These are phyloP conservation scores for Thaumetopoea pityocampa DNA, from an alignment of 1,140 invertebrate species.

Conservation along the genomic window DNA sequence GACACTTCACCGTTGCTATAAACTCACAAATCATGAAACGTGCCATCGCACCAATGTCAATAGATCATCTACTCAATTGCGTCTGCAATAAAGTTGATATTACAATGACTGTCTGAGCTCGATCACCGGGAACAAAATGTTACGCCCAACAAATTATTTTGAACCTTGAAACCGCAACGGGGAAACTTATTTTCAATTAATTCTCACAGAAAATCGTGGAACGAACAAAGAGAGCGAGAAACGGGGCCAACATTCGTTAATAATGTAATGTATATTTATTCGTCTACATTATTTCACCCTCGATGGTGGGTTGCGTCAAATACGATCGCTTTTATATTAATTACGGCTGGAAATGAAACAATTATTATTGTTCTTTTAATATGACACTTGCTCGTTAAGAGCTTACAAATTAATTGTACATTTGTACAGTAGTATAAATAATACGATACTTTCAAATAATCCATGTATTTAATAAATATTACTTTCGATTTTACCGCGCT, in stretches of 20 bases:
- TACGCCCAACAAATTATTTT: constrained; percentile 52
- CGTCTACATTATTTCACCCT: constrained; percentile 66
- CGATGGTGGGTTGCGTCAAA: constrained; percentile 52
- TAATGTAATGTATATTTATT: constrained; percentile 76
- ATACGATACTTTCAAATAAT: constrained; percentile 1
- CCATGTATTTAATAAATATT: too few species aligned
- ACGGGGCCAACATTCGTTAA: constrained; percentile 74
- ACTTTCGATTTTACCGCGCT: too few species aligned
- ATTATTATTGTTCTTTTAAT: constrained; percentile 19
- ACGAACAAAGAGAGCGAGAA: constrained; percentile 74
- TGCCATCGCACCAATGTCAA: constrained; percentile 32
- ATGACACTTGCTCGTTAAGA: constrained; percentile 17
- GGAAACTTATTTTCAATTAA: constrained; percentile 59
- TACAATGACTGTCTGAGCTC: constrained; percentile 13
- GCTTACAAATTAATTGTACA: constrained; percentile 16
- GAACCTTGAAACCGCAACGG: constrained; percentile 44
- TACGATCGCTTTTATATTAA: constrained; percentile 51
- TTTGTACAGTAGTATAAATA: constrained; percentile 3
- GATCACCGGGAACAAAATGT: constrained; percentile 53
- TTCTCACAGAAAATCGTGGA: constrained; percentile 51
- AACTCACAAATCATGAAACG: constrained; percentile 76
- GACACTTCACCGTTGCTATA: constrained; percentile 74
- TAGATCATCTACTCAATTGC: constrained; percentile 32
- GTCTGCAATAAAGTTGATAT: constrained; percentile 37
- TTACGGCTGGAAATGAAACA: constrained; percentile 34